Evolutionary conservation across 2,113 vertebrate genomes (phyloP).

Genomic region (Cichladusa arquata): DNA sequence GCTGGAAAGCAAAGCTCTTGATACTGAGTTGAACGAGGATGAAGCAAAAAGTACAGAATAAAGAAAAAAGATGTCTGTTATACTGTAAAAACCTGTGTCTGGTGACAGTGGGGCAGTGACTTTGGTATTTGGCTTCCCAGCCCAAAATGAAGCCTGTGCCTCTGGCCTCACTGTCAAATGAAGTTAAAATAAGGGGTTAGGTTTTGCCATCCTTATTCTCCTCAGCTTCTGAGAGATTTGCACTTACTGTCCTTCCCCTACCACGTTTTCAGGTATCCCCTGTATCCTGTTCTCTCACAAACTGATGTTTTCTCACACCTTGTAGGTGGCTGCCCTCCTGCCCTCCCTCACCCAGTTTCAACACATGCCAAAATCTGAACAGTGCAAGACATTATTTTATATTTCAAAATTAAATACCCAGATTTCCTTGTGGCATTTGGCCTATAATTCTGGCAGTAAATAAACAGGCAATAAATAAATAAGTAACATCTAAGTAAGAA

Average conservation of each 20-base stretch:
- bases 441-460: background rate
- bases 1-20: background rate
- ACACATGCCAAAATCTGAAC: background rate
- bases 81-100: background rate
- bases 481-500: background rate
- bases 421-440: background rate
- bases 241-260: too few relatives aligned
- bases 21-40: rapidly evolving
- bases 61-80: background rate
- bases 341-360: background rate
- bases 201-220: background rate
- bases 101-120: background rate
- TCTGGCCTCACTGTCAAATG: background rate
- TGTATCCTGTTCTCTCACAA: rapidly evolving
- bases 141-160: rapidly evolving
- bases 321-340: too few relatives aligned
- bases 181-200: background rate
- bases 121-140: background rate
- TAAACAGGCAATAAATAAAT: background rate
- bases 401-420: background rate
- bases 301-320: background rate
- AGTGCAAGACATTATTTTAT: background rate
- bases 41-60: background rate
- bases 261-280: background rate
- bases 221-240: background rate